Base-by-base conservation (phyloP, 2,888 invertebrate genomes). In the Choristoneura rosaceana region DNA sequence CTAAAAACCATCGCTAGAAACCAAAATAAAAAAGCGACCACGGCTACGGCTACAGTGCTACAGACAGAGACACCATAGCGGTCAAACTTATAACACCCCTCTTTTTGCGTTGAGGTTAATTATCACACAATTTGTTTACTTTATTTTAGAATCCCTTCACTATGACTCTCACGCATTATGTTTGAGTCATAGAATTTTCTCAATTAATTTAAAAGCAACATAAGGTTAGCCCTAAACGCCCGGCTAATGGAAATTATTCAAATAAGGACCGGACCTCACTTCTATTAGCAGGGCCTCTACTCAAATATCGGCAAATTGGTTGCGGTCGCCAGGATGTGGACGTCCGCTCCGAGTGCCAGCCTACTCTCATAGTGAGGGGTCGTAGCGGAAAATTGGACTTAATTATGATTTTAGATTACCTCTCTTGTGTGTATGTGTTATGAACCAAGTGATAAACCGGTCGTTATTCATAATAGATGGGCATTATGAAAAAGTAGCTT, bases 171-270 rank as follows among this genome's bases (percentile, higher is more conserved):
- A 12, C 5, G 4, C 25, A 25, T 55, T 25, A 55, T 4, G 12
- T 55, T 55, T 55, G 7, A 25, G 12, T 5, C n/a, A 55, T 10
- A 10, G n/a, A 55, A 55, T 45, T 58, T 58, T 12, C 34, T 34
- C 55, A 4, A 71, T 71, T 66, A 67, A 67, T 67, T 55, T 66
- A 61, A 66, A 71, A 61, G 34, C 55, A 67, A 67, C 43, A 45
- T n/a, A 68, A 71, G 55, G 50, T 43, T 25, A 69, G 64, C 73
- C 76, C 74, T 76, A 76, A 81, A 79, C 80, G 73, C 74, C 70
- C 70, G 70, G 73, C 76, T 81, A 82, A 82, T 82, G 79, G 81
- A 81, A 82, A 84, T 84, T 84, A 84, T 84, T 83, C 81, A 82
- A 82, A 84, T 81, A 80, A 80, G 80, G 77, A 69, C 67, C 71